phyloP scores from a whole-genome alignment of 2,797 vertebrate genomes.

The Simalia tracyae region DNA sequence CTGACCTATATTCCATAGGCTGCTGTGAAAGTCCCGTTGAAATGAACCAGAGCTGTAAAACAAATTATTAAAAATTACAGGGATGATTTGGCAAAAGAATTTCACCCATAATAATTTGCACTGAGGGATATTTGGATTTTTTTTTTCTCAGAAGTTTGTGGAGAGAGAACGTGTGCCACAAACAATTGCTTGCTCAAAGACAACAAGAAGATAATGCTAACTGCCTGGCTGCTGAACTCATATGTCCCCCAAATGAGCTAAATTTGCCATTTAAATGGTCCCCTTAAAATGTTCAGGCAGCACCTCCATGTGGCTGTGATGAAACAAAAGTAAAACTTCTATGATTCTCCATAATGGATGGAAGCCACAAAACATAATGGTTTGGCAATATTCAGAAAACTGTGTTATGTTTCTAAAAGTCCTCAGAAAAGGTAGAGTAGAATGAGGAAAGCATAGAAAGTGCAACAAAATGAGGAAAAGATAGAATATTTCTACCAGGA shows the following conservation, averaged over 20 bases:
- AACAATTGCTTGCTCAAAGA: neutral
- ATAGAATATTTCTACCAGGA: neutral
- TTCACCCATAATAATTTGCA: neutral
- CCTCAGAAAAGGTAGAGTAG: neutral
- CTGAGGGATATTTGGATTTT: neutral
- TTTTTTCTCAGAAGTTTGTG: neutral
- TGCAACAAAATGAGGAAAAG: neutral
- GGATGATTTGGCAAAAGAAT: neutral
- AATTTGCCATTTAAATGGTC: neutral
- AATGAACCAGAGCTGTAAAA: neutral
- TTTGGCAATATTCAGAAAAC: neutral
- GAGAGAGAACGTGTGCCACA: neutral
- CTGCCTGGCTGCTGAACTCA: neutral
- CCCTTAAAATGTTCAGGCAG: neutral
- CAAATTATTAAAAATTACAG: neutral
- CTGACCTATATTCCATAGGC: neutral
- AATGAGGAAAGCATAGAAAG: neutral
- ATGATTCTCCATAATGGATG: neutral
- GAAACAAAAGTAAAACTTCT: neutral
- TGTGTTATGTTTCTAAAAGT: neutral
- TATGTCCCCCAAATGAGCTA: neutral
- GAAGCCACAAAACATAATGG: neutral
- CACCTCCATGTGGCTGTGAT: conserved; percentile 15
- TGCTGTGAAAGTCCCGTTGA: neutral
- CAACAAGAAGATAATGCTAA: neutral